phyloP scores from a whole-genome alignment of 1,140 invertebrate species.

The Gonioctena quinquepunctata region DNA sequence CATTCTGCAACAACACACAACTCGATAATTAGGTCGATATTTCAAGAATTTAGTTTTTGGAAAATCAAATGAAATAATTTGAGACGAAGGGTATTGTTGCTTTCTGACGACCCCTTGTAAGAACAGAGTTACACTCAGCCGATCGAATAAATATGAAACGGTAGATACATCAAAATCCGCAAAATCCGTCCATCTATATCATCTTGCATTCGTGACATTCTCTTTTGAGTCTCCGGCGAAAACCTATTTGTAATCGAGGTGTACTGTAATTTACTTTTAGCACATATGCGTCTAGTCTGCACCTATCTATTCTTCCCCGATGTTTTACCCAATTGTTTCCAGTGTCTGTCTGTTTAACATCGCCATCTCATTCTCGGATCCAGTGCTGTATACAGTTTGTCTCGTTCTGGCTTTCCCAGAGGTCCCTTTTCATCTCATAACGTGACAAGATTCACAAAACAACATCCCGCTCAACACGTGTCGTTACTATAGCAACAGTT shows the following conservation, averaged over 20 bases:
- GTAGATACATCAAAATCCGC: too few species aligned
- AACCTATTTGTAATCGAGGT: background rate
- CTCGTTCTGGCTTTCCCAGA: slow-evolving; percentile 48
- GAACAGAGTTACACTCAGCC: too few species aligned
- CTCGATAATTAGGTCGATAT: too few species aligned
- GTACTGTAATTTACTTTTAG: slow-evolving; percentile 11
- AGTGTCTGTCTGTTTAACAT: slow-evolving; percentile 31
- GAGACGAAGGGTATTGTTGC: too few species aligned
- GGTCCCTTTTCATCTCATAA: slow-evolving; percentile 55
- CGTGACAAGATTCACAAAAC: slow-evolving; percentile 57
- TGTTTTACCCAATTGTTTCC: slow-evolving; percentile 25
- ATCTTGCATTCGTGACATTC: too few species aligned
- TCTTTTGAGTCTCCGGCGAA: too few species aligned
- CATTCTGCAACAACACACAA: too few species aligned
- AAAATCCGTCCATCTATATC: too few species aligned
- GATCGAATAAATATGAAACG: too few species aligned
- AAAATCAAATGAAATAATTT: too few species aligned
- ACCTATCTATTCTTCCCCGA: slow-evolving; percentile 14
- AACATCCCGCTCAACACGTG: slow-evolving; percentile 55
- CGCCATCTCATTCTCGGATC: slow-evolving; percentile 32
- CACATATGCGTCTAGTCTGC: slow-evolving; percentile 14
- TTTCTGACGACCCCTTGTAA: too few species aligned
- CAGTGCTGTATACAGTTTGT: slow-evolving; percentile 34
- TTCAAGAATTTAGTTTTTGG: too few species aligned
- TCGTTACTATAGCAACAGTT: slow-evolving; percentile 55